Evolutionary conservation across 2,888 invertebrate genomes (phyloP), one percentile per base, ranked within the genome.

Genomic region (Ptilodon capucinus): DNA sequence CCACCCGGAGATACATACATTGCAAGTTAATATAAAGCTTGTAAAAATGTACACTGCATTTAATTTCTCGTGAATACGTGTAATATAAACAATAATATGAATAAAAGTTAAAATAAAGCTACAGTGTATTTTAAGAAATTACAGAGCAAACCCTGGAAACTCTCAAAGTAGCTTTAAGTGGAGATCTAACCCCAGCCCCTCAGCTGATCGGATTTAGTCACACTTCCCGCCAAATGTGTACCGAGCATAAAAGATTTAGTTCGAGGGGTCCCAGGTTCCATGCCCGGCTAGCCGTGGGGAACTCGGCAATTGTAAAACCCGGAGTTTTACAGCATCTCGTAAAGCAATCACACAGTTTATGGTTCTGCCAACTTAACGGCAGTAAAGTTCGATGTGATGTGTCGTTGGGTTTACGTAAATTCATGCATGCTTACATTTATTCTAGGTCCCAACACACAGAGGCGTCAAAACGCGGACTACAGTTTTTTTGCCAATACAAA

Each of bases 281-380:
- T 54, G 51, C 57, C 45, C 42, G 52, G 18, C 41, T 30, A 44
- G 46, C 60, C 57, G 53, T 48, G 41, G 51, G 57, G 51, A 57
- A 54, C 44, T 49, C 51, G 45, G 50, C 51, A 60, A 70, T 60
- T 60, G 69, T 70, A 59, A 67, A 64, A 56, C 64, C 60, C 44
- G 44, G 55, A 54, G 62, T 68, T 81, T 81, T 78, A 82, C 67
- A 68, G 44, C 73, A 65, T 68, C n/a, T n/a, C 76, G 64, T 81
- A 78, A 83, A 81, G 68, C 76, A 76, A 81, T 81, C 80, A 76
- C 71, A 67, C 63, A 65, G 67, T 66, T 68, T 76, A 79, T 74
- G 67, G 65, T 72, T 62, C 60, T 63, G 74, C 79, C 74, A 78
- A 79, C 69, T 74, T 77, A 72, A 72, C 71, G 71, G 65, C 63